Conservation (phyloP, 2,113 vertebrate species). For the Anseranas semipalmata region DNA sequence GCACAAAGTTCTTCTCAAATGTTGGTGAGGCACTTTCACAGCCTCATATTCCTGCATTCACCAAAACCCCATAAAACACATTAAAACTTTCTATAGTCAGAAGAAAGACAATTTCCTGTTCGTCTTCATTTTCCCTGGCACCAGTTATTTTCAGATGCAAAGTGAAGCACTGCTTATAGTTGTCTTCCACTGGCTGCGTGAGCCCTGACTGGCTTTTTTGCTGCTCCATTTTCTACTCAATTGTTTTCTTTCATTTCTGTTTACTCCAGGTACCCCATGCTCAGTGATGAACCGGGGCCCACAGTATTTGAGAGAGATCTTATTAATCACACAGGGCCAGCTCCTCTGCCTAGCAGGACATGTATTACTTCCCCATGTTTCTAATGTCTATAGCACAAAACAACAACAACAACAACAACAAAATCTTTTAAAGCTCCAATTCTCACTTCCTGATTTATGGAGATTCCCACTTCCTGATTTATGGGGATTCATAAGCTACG, state of each 20-base stretch:
- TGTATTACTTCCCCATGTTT: background rate
- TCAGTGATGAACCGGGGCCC: rapidly evolving
- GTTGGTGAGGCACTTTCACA: background rate
- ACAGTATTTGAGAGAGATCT: background rate
- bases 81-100: background rate
- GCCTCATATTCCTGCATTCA: background rate
- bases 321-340: background rate
- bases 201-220: background rate
- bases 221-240: background rate
- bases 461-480: background rate
- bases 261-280: background rate
- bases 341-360: background rate
- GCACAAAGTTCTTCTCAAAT: background rate
- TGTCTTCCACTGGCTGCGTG: background rate
- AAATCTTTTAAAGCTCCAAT: background rate
- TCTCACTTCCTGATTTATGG: background rate
- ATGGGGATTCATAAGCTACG: background rate
- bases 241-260: background rate
- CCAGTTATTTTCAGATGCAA: background rate
- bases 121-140: background rate
- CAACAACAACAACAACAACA: too few species aligned
- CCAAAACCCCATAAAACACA: background rate
- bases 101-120: background rate
- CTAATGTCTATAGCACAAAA: background rate
- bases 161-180: background rate